Evolutionary conservation across 2,888 invertebrate genomes (phyloP).

Genomic region (Labia minor): DNA sequence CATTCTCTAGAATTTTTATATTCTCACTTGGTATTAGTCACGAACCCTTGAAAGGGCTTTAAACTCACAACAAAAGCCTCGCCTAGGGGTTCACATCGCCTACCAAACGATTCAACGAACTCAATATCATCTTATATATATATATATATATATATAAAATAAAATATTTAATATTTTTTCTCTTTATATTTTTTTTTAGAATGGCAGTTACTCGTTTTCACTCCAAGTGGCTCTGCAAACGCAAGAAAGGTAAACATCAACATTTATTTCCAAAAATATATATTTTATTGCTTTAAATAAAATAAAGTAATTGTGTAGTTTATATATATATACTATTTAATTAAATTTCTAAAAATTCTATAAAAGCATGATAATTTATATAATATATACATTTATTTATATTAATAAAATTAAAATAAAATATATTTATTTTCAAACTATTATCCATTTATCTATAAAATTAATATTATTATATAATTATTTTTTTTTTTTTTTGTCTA

Average conservation of each 20-base stretch:
- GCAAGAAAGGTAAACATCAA: constrained; percentile 24
- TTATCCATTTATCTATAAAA: too few relatives aligned
- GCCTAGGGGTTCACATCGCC: background rate
- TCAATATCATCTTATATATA: background rate
- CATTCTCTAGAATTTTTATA: background rate
- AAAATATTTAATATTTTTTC: background rate
- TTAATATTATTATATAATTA: too few relatives aligned
- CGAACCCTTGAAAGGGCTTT: constrained; percentile 4
- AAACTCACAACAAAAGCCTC: constrained; percentile 1
- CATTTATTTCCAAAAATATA: background rate
- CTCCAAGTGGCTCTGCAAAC: constrained; percentile 25
- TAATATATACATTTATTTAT: too few relatives aligned
- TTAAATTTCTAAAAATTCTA: too few relatives aligned
- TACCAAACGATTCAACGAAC: background rate
- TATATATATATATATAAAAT: background rate
- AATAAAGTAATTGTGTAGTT: background rate
- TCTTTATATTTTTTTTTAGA: constrained; percentile 23
- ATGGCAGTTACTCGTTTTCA: constrained; percentile 23
- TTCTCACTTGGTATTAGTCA: background rate
- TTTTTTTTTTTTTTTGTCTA: too few relatives aligned
- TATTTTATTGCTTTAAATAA: background rate
- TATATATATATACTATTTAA: too few relatives aligned
- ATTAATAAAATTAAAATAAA: background rate
- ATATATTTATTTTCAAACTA: background rate
- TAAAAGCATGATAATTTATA: too few relatives aligned